phyloP scores from a whole-genome alignment of 2,797 vertebrate genomes.

The Pseudotriccus pelzelni region DNA sequence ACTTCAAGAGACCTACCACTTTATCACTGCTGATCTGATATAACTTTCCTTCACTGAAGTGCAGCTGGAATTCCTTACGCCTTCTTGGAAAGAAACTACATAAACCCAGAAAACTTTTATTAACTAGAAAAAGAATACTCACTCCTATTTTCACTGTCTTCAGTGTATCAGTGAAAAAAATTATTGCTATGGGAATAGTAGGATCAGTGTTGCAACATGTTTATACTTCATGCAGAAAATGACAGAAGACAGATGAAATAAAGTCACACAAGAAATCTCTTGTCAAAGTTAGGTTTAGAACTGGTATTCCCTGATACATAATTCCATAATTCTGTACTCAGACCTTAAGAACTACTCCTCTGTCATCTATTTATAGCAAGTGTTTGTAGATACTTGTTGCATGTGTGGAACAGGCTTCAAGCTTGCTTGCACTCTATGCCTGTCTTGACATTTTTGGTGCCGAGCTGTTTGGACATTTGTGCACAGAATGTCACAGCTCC shows the following conservation, averaged over 20 bases:
- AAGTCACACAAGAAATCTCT: background rate
- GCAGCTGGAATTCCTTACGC: background rate
- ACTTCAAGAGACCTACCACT: background rate
- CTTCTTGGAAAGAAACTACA: background rate
- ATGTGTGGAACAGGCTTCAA: background rate
- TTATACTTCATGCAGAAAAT: background rate
- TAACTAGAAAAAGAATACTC: background rate
- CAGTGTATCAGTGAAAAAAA: background rate
- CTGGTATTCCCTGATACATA: background rate
- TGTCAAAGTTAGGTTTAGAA: background rate
- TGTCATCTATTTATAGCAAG: background rate
- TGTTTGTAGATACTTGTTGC: background rate
- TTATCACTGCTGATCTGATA: accelerated
- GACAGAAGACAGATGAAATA: accelerated
- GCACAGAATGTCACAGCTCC: background rate
- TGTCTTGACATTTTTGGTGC: background rate
- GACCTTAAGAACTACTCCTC: background rate
- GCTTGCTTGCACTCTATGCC: background rate
- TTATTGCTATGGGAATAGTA: background rate
- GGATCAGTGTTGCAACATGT: background rate
- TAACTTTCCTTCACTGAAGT: background rate
- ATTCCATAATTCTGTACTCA: background rate
- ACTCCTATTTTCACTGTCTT: background rate
- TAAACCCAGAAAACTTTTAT: background rate
- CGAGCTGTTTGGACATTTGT: background rate